Base-by-base conservation (phyloP, 2,888 invertebrate genomes). In the Dicyrtomina minuta region DNA sequence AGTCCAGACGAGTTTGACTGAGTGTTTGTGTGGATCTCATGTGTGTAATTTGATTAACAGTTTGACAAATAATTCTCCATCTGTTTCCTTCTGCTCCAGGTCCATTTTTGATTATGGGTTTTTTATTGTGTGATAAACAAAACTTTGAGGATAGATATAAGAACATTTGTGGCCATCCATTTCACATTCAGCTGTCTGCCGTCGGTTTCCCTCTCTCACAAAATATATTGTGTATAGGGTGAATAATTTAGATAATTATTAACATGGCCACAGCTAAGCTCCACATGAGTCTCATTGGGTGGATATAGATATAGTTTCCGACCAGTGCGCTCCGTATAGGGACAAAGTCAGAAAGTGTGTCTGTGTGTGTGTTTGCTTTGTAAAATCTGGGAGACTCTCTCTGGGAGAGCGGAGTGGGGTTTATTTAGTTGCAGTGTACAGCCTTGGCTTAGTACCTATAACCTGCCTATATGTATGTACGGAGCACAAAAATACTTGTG, bases 81-180 rank as follows among this genome's bases (percentile, higher is more conserved):
- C 59, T 60, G 59, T 60, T 43, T 24, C 43, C 33, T 13, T 58
- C n/a, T 58, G n/a, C 27, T 43, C 59, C 15, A 41, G 59, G 59
- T 60, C 59, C 17, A 60, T 60, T 60, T 60, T 60, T 60, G 59
- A 60, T 60, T 60, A 60, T 60, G 41, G 43, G 41, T 43, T 60
- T 60, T 60, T 60, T 60, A 60, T 60, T 60, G 59, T 41, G 13
- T 60, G 59, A 60, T 60, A 60, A 60, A 60, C 43, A 60, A 60
- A 39, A 60, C 12, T 20, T 41, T 17, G 41, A 41, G 59, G 22
- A 6, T 1, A 49, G 62, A 33, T 33, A 27, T 24, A 55, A 12
- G 58, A 49, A 62, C 49, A 62, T 62, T 62, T 62, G 62, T 60
- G 59, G 59, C 59, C 43, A 20, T 41, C 39, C 17, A 60, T 55